These are phyloP conservation scores for Limnephilus auricula DNA, from an alignment of 2,888 invertebrate genomes.

Conservation along the genomic window DNA sequence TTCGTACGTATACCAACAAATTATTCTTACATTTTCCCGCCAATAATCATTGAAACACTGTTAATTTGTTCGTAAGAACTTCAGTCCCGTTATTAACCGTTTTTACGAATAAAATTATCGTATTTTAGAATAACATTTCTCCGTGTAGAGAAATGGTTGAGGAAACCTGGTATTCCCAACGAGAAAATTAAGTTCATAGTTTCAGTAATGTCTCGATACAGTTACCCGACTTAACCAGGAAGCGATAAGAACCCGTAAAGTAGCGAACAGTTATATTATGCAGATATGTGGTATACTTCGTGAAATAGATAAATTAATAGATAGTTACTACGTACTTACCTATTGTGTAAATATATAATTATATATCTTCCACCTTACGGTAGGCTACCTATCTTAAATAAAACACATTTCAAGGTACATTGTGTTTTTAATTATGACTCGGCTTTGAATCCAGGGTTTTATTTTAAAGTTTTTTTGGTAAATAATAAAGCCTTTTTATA, in stretches of 20 bases:
- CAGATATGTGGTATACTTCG: neutral
- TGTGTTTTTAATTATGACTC: too few relatives aligned
- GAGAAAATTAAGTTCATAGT: neutral
- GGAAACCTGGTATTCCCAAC: neutral
- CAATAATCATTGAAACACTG: too few relatives aligned
- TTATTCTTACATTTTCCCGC: too few relatives aligned
- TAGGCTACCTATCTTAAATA: neutral
- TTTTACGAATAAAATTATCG: neutral
- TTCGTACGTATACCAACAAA: too few relatives aligned
- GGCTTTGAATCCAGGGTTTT: too few relatives aligned
- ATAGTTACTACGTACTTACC: too few relatives aligned
- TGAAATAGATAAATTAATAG: neutral
- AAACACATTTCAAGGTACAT: neutral
- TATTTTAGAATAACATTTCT: too few relatives aligned
- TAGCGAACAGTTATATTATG: neutral
- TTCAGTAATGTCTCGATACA: neutral
- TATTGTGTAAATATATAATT: neutral
- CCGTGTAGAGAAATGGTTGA: neutral
- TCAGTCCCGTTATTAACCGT: too few relatives aligned
- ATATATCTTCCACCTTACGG: neutral
- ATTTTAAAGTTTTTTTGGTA: too few relatives aligned
- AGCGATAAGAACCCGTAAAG: neutral
- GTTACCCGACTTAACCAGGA: conserved; percentile 8
- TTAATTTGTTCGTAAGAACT: too few relatives aligned
- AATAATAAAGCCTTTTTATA: too few relatives aligned